Percentiles rank a stretch among this genome's conserved stretches.
phyloP scores from a whole-genome alignment of 2,888 invertebrate genomes.

The Luperina nickerlii region DNA sequence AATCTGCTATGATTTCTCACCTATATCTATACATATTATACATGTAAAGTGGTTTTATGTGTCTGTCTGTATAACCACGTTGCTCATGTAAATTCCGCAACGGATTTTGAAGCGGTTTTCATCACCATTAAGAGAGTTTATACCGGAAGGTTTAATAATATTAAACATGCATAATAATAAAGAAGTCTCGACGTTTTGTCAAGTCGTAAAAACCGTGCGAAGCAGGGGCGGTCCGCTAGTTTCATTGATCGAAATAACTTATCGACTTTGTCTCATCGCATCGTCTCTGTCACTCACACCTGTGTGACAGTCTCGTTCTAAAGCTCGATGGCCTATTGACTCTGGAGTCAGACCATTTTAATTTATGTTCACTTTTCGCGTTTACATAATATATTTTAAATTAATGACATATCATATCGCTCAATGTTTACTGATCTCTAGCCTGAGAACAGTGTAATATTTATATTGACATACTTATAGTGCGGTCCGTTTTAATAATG shows the following conservation, averaged over 20 bases:
- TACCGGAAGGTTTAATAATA: too few relatives aligned
- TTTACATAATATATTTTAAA: constrained; percentile 11
- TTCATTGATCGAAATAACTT: not conserved
- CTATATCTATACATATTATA: too few relatives aligned
- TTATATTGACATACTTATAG: not conserved
- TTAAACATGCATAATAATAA: too few relatives aligned
- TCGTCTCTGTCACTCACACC: not conserved
- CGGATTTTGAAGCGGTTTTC: too few relatives aligned
- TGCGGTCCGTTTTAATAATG: not conserved
- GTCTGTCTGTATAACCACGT: too few relatives aligned
- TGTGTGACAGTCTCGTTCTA: not conserved
- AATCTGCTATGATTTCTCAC: not conserved
- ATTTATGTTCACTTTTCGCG: constrained; percentile 13
- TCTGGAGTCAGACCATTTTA: not conserved
- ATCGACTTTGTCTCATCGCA: not conserved
- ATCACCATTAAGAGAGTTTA: too few relatives aligned
- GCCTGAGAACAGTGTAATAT: not conserved
- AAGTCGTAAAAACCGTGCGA: too few relatives aligned
- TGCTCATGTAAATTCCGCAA: too few relatives aligned
- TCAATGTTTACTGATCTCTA: constrained; percentile 8
- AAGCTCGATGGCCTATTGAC: not conserved
- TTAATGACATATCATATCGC: constrained; percentile 33
- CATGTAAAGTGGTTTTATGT: too few relatives aligned
- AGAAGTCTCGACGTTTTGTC: too few relatives aligned
- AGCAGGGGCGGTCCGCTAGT: too few relatives aligned